Percentiles rank a stretch among this genome's conserved stretches.
These are phyloP conservation scores for Nycticorax nycticorax DNA, from an alignment of 2,113 vertebrate species.

Conservation along the genomic window DNA sequence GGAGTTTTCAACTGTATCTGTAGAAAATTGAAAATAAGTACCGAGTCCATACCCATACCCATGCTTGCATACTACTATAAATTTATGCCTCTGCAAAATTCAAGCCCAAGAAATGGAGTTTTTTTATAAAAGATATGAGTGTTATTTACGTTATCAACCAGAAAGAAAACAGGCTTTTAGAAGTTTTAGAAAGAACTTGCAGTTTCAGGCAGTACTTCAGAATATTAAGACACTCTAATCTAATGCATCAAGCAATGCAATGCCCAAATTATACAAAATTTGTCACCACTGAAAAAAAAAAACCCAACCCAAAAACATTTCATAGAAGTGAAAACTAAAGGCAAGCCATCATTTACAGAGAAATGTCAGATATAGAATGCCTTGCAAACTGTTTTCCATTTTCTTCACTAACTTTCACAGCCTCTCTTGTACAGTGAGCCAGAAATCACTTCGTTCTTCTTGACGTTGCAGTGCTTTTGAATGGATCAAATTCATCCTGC, in stretches of 20 bases:
- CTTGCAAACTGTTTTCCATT: background rate
- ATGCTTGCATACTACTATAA: background rate
- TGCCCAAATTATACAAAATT: background rate
- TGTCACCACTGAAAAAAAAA: background rate
- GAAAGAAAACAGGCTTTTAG: background rate
- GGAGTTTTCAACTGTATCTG: background rate
- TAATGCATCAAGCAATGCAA: background rate
- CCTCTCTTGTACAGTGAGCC: background rate
- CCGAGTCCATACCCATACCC: background rate
- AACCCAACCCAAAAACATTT: background rate
- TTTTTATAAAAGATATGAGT: background rate
- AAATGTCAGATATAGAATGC: background rate
- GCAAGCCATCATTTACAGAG: background rate
- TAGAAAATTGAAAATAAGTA: background rate
- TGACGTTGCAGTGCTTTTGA: slow-evolving; percentile 71
- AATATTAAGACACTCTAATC: background rate
- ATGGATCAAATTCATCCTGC: slow-evolving; percentile 85
- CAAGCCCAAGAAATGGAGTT: background rate
- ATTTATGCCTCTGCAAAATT: background rate
- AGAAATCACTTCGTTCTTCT: slow-evolving; percentile 72
- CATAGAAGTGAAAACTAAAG: background rate
- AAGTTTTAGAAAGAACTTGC: background rate
- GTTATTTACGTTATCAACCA: background rate
- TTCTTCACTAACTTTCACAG: background rate
- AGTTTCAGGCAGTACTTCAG: background rate